Evolutionary conservation across 2,888 invertebrate genomes (phyloP), one percentile per base, ranked within the genome.

Genomic region (Eilema griseolum): DNA sequence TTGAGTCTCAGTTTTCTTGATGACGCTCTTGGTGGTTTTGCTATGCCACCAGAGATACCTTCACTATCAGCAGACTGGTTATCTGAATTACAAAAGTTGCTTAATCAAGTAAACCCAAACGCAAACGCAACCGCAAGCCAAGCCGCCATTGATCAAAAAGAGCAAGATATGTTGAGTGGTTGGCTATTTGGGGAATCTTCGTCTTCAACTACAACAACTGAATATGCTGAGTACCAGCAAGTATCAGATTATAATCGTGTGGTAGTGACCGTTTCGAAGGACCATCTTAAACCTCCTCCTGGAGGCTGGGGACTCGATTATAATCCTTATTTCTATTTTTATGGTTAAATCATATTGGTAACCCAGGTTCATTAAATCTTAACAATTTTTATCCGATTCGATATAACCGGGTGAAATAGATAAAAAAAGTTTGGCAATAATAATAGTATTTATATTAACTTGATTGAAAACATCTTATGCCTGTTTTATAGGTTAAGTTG

Each of bases 251-350:
- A 57, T 33, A 31, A 14, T 3, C 16, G 4, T 16, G 1, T 57
- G 8, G 56, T 16, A 8, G 65, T 66, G 12, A 64, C 64, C 28
- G 64, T 23, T 1, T 2, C 10, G 23, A 66, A 66, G 3, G 65
- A 66, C 24, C 57, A 57, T 11, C 33, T 57, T n/a, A 56, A 33
- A 4, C 56, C 65, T 57, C 65, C 65, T 57, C 57, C 20, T 37
- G 65, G 65, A 23, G 65, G 65, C 5, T 66, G 65, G 65, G 65
- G 65, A 57, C 33, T 66, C 16, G 65, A 66, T 66, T 66, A 66
- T 33, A 37, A 66, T 37, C 65, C 65, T 33, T 57, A 66, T 57
- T 23, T 33, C 33, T 66, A 66, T 37, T 33, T 16, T 66, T 31
- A 23, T 23, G 65, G 65, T 10, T 66, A 66, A 66, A 11, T 33